Evolutionary conservation across 2,113 vertebrate genomes (phyloP), one percentile per base, ranked within the genome.

Genomic region (Lasiurus borealis): DNA sequence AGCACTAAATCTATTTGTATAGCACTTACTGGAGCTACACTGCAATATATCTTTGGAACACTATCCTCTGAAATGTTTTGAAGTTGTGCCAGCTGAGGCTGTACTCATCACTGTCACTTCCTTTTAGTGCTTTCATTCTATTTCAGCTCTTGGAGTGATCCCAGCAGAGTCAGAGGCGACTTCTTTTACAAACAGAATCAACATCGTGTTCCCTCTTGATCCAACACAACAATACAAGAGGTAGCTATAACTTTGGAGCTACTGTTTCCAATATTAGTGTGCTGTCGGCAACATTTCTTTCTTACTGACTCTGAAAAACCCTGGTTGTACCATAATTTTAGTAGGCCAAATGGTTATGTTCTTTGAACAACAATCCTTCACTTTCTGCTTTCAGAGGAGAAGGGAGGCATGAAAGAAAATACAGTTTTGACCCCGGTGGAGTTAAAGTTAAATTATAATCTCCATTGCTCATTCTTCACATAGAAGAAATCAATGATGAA

Each of bases 21-120:
- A 75, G 95, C 94, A 76, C 92, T 94, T 96, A 81, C 90, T 48
- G 52, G 71, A 81, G 92, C 52, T 18, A 2, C 66, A 1, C 40
- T 34, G 72, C 80, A 75, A 44, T 94, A 80, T 96, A 89, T 96
- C 96, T 57, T 88, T 86, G 84, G 90, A 97, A 97, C 76, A 75
- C 81, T 85, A 66, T 84, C 89, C 92, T 88, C 88, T 21, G 75
- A 89, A 94, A 93, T 82, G 93, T 90, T 95, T 69, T 93, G 71
- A 96, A 94, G 97, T 64, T 29, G 72, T 57, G 96, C 97, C 95
- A 96, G 90, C 96, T 50, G 87, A 80, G 88, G 46, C 95, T 90
- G 52, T 2, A 76, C 81, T 31, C 88, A 66, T 91, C 90, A 76
- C 71, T 77, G 90, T 77, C 97, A 93, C 96, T 95, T 95, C 93